Conservation (phyloP, 2,888 invertebrate genomes). For the Philopedon plagiatum region DNA sequence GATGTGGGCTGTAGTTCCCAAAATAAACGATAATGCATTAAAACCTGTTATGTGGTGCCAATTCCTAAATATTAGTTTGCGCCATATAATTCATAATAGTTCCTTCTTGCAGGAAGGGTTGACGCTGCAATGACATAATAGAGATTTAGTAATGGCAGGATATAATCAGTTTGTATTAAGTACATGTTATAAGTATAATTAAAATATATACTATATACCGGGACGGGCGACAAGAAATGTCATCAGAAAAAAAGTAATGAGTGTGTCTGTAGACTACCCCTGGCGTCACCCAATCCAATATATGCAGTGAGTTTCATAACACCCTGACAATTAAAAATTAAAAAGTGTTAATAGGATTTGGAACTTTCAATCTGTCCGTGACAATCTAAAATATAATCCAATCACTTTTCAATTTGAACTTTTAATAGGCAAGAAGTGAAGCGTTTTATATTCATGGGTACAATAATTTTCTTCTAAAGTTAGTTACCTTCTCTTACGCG, state of each 20-base stretch:
- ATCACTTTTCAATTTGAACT: slow-evolving; percentile 46
- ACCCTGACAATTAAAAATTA: not conserved
- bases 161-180: slow-evolving; percentile 25
- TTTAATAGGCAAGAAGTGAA: slow-evolving; percentile 37
- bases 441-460: slow-evolving; percentile 43
- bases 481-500: not conserved
- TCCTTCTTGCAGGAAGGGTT: slow-evolving; percentile 18
- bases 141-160: slow-evolving; percentile 22
- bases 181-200: slow-evolving; percentile 14
- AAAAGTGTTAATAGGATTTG: slow-evolving; percentile 8
- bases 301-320: too few species aligned
- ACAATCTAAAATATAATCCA: slow-evolving; percentile 34
- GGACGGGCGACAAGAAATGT: too few species aligned
- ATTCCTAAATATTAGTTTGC: not conserved
- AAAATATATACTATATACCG: too few species aligned
- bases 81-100: slow-evolving; percentile 5
- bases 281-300: too few species aligned
- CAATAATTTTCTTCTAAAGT: slow-evolving; percentile 15
- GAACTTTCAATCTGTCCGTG: slow-evolving; percentile 40
- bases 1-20: too few species aligned
- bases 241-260: too few species aligned
- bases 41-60: not conserved
- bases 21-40: too few species aligned
- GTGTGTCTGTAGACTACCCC: not conserved
- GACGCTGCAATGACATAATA: slow-evolving; percentile 18